Conservation (phyloP, 2,888 invertebrate genomes). For the Chironomus riparius region DNA sequence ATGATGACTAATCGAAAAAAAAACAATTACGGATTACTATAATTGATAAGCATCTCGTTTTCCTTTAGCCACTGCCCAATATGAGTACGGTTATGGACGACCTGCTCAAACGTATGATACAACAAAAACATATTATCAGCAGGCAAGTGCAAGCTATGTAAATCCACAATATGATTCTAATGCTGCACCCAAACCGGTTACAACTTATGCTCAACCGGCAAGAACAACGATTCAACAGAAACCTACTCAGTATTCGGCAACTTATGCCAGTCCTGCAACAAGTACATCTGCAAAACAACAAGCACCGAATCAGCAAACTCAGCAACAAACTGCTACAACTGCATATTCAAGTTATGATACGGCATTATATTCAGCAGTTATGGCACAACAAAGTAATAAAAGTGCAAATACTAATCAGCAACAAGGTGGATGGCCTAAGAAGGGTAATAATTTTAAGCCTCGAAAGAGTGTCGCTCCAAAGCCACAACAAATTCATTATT, state of each 20-base stretch:
- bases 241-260: constrained; percentile 42
- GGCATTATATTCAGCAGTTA: constrained; percentile 86
- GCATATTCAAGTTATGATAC: constrained; percentile 86
- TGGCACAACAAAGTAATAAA: constrained; percentile 60
- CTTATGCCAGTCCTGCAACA: background rate
- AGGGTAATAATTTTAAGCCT: constrained; percentile 42
- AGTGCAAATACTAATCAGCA: constrained; percentile 36
- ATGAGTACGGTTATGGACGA: constrained; percentile 61
- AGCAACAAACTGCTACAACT: constrained; percentile 47
- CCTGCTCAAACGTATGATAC: constrained; percentile 67
- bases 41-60: background rate
- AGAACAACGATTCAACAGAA: constrained; percentile 54
- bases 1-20: background rate
- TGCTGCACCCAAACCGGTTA: constrained; percentile 34
- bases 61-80: constrained; percentile 45
- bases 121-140: constrained; percentile 77
- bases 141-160: constrained; percentile 52
- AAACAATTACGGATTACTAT: no score
- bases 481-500: constrained; percentile 91
- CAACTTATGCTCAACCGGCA: constrained; percentile 50
- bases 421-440: constrained; percentile 35
- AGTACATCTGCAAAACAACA: background rate
- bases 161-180: constrained; percentile 44
- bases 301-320: background rate
- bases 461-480: constrained; percentile 75